These are phyloP conservation scores for Sphinx pinastri DNA, from an alignment of 2,888 invertebrate species.

Conservation along the genomic window DNA sequence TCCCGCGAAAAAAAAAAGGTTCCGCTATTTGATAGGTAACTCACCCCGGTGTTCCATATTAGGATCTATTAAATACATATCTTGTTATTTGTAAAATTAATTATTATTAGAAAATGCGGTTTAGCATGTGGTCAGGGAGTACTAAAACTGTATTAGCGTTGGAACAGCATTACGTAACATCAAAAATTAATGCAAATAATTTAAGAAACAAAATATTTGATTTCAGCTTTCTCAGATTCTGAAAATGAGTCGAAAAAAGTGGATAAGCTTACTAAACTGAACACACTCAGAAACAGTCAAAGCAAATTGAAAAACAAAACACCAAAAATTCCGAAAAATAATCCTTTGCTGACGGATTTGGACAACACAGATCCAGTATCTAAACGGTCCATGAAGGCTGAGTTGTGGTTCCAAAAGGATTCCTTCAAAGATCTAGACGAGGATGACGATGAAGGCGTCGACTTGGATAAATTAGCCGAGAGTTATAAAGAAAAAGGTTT, in stretches of 20 bases:
- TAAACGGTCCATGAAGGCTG: conserved; percentile 90
- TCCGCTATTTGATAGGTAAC: no score
- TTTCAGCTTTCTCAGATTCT: conserved; percentile 86
- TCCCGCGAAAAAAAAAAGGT: no score
- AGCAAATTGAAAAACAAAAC: conserved; percentile 42
- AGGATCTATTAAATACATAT: no score
- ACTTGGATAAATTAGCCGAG: conserved; percentile 91
- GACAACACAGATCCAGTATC: conserved; percentile 90
- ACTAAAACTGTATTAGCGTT: no score
- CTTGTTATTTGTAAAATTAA: no score
- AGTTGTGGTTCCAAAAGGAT: conserved; percentile 95
- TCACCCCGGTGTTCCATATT: no score
- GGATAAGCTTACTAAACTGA: conserved; percentile 70
- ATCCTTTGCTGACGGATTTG: conserved; percentile 91
- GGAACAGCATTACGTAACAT: no score
- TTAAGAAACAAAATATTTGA: conserved; percentile 22
- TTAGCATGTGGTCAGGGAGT: no score
- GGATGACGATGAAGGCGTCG: conserved; percentile 94
- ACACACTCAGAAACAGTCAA: conserved; percentile 70
- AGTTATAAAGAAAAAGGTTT: conserved; percentile 88
- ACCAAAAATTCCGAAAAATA: conserved; percentile 67
- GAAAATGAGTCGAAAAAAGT: conserved; percentile 79
- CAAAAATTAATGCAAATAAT: neutral
- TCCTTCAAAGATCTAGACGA: conserved; percentile 90
- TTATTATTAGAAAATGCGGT: no score